Conservation (phyloP, 1,140 invertebrate species). For the Platorchestia sp. region DNA sequence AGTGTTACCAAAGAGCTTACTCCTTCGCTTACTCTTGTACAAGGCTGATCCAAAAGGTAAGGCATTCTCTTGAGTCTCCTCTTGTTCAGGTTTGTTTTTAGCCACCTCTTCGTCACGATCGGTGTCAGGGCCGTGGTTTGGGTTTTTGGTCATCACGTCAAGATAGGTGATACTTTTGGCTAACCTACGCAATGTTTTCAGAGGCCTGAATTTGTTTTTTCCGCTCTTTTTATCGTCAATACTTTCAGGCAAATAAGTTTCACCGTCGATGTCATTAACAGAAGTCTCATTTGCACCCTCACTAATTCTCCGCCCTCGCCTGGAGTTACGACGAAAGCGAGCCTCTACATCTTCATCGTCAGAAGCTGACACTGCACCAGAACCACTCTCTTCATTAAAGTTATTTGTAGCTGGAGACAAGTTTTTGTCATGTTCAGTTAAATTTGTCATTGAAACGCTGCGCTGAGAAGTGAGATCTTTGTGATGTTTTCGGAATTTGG, state of each 20-base stretch:
- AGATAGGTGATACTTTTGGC: slow-evolving; percentile 20
- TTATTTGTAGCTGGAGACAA: not conserved
- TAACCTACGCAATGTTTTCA: not conserved
- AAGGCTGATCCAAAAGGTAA: slow-evolving; percentile 10
- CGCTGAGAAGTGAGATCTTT: not conserved
- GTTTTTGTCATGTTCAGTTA: not conserved
- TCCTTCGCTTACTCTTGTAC: slow-evolving; percentile 29
- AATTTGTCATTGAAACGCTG: not conserved
- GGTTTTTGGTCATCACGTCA: not conserved
- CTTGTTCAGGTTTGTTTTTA: not conserved
- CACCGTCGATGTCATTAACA: not conserved
- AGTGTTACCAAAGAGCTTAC: not conserved
- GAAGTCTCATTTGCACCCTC: not conserved
- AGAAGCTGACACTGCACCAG: not conserved
- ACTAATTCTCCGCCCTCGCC: slow-evolving; percentile 1
- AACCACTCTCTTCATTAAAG: not conserved
- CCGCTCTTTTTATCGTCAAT: not conserved
- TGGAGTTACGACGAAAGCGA: not conserved
- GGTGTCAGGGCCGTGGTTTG: not conserved
- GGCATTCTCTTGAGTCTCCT: not conserved
- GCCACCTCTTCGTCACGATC: not conserved
- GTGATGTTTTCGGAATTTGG: not conserved
- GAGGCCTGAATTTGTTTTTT: not conserved
- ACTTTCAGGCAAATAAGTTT: not conserved
- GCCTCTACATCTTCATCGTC: not conserved